Conservation (phyloP, 1,140 invertebrate genomes). For the Drosophila asahinai region DNA sequence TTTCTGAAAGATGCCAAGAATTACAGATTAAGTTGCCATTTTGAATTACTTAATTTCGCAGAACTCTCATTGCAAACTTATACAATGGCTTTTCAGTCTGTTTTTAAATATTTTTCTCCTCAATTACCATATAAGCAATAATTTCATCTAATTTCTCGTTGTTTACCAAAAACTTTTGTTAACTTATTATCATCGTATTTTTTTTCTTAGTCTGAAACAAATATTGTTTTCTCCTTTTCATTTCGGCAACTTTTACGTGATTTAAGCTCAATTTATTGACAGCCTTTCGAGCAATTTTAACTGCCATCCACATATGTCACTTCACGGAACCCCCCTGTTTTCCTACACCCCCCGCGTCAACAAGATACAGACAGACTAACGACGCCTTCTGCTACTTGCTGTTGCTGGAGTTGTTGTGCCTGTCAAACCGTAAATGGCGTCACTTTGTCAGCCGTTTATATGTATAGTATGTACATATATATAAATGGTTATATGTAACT, state of each 20-base stretch:
- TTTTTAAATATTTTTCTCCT: neutral
- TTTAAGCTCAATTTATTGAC: constrained; percentile 48
- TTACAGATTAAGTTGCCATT: neutral
- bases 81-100: neutral
- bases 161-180: constrained; percentile 22
- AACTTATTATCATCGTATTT: neutral
- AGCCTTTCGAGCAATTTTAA: constrained; percentile 40
- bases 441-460: constrained; percentile 53
- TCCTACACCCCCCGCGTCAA: neutral
- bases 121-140: neutral
- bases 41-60: neutral
- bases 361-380: constrained; percentile 31
- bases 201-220: constrained; percentile 5
- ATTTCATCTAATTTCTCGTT: constrained; percentile 10
- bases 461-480: neutral
- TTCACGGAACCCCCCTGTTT: neutral
- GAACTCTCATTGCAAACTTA: neutral
- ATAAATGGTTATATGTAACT: neutral
- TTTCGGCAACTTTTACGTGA: constrained; percentile 26
- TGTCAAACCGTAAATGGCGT: constrained; percentile 61
- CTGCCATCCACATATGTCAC: constrained; percentile 50
- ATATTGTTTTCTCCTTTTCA: constrained; percentile 1
- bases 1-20: neutral
- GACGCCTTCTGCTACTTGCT: constrained; percentile 19
- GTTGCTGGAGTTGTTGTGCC: constrained; percentile 36